Evolutionary conservation across 2,888 invertebrate genomes (phyloP), one percentile per base, ranked within the genome.

Genomic region (Acronicta aceris): DNA sequence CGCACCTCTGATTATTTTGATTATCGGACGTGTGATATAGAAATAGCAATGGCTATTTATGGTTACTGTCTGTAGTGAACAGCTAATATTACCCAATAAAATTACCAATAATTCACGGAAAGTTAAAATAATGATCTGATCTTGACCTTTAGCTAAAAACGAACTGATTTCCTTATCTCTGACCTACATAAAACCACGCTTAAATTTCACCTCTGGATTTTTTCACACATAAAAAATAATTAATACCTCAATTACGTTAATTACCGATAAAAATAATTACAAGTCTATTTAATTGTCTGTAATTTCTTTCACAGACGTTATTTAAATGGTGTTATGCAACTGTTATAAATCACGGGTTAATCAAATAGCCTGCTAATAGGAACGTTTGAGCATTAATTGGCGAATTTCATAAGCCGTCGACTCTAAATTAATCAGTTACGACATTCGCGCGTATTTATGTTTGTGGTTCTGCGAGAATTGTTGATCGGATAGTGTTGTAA

Each of bases 321-420:
- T 21, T 21, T 21, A 74, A 82, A 73, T 74, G 73, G 70, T 70
- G 79, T 82, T 80, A 70, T 71, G 73, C 53, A 74, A 68, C 13
- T 30, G 59, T 50, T 55, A 67, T 76, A 76, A 76, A 74, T 76
- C 69, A 74, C 54, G 48, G 16, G 40, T 74, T 81, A 83, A 83
- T 84, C 79, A 81, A 74, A 70, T 74, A 69, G 66, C 72, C 79
- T 78, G 81, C 73, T 86, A 84, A 84, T 82, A 81, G 81, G 75
- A 76, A 81, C 81, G 80, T 85, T 86, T 81, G 82, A 81, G 79
- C 77, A 73, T 77, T 86, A 86, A 88, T 88, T 85, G 85, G 76
- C 70, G 56, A 71, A 80, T 86, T 87, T 83, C 84, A 81, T 85
- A 84, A 84, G 68, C 73, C 71, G 77, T 78, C 76, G 67, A 65